Base-by-base conservation (phyloP, 2,797 vertebrate species). In the Falco biarmicus region DNA sequence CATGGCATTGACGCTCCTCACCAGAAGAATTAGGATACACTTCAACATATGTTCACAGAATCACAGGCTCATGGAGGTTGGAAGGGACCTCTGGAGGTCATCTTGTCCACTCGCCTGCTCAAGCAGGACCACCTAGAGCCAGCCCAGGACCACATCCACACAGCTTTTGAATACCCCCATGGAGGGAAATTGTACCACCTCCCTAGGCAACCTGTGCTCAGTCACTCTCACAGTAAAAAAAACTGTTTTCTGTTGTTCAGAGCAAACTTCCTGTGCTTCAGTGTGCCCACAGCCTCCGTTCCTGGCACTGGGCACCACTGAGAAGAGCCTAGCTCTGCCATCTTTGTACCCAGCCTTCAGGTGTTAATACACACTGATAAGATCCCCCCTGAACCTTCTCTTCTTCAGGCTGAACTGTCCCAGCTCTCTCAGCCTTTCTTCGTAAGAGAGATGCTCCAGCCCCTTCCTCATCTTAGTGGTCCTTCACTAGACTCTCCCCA, bases 221-320 rank as follows among this genome's bases (percentile, higher is more conserved):
- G n/a, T 20, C 34, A 63, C 12, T 51, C 15, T 11, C 61, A n/a
- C 18, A 45, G 34, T 9, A 54, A 61, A 53, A 53, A 53, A 50
- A 57, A 5, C 2, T 1, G 5, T 54, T 77, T 59, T 53, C 51
- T 45, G 14, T n/a, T 25, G 16, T 34, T 86, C 59, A 73, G 15
- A 34, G 7, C 19, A 4, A 59, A 5, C 16, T 26, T 59, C 21
- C 24, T 14, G 56, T 17, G 6, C 32, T 84, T 80, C 48, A 28
- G 11, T 0, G 31, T 59, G 34, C 20, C 25, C 0, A 0, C 2
- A 8, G 43, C 48, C 63, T 76, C 45, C 69, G 22, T 31, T 28
- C 25, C 61, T 37, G 54, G 15, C 47, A 56, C 19, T 11, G 10
- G 17, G 47, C 34, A 73, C 5, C 13, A 28, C 11, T 60, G 21